Evolutionary conservation across 2,113 vertebrate genomes (phyloP).

Genomic region (Scortum barcoo): DNA sequence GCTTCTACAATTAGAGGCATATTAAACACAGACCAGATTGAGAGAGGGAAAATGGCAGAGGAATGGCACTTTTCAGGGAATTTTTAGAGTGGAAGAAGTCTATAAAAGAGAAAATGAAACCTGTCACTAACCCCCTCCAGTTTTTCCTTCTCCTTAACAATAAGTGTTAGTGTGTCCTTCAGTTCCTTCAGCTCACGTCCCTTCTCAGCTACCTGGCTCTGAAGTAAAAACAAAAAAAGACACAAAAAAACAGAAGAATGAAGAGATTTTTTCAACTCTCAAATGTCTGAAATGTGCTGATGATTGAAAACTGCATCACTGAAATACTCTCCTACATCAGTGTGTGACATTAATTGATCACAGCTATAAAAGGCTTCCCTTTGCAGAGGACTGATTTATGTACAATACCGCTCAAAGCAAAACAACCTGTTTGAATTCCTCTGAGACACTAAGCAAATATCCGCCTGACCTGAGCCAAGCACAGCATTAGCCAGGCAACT

Average conservation of each 20-base stretch:
- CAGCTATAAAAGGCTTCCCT: slow-evolving; percentile 62
- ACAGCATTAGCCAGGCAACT: slow-evolving; percentile 80
- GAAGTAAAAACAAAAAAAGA: slow-evolving; percentile 39
- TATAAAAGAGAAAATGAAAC: slow-evolving; percentile 77
- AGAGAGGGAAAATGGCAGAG: slow-evolving; percentile 59
- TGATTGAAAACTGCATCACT: slow-evolving; percentile 26
- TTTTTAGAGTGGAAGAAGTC: slow-evolving; percentile 70
- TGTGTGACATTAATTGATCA: slow-evolving; percentile 59
- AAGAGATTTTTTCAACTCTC: slow-evolving; percentile 17
- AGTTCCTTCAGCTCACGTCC: slow-evolving; percentile 91
- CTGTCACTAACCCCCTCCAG: slow-evolving; percentile 82
- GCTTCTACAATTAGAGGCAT: slow-evolving; percentile 83
- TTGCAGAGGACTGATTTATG: slow-evolving; percentile 67
- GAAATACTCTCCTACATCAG: slow-evolving; percentile 30
- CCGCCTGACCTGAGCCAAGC: slow-evolving; percentile 75
- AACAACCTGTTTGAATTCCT: slow-evolving; percentile 76
- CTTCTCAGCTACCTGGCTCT: slow-evolving; percentile 94
- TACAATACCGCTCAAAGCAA: slow-evolving; percentile 53
- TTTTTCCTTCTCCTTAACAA: slow-evolving; percentile 90
- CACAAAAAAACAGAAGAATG: slow-evolving; percentile 38
- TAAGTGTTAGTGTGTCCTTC: slow-evolving; percentile 85
- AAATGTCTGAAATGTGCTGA: slow-evolving; percentile 17
- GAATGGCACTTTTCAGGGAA: slow-evolving; percentile 67
- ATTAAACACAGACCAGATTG: slow-evolving; percentile 77
- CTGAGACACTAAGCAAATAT: slow-evolving; percentile 74